phyloP scores from a whole-genome alignment of 2,888 invertebrate genomes.

The Aplocera efformata region DNA sequence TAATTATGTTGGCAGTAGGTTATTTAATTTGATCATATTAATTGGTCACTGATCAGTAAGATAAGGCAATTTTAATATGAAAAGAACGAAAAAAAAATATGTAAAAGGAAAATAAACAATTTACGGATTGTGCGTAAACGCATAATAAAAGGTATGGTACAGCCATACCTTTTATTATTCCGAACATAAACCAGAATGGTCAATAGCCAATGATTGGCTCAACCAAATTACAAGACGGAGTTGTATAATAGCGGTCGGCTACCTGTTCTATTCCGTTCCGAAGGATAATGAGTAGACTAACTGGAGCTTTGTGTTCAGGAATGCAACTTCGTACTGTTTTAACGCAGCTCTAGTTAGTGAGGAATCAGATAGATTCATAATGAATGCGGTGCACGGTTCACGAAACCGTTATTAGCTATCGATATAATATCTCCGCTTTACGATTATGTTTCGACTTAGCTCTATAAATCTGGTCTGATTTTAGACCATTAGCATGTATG shows the following conservation, averaged over 20 bases:
- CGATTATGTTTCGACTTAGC: too few species aligned
- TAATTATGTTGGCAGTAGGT: background rate
- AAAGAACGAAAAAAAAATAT: too few species aligned
- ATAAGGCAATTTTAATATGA: too few species aligned
- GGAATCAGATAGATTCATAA: too few species aligned
- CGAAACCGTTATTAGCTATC: too few species aligned
- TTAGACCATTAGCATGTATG: too few species aligned
- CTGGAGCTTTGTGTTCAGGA: conserved; percentile 54
- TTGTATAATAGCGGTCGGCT: conserved; percentile 38
- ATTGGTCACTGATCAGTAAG: conserved; percentile 4
- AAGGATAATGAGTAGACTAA: conserved; percentile 61
- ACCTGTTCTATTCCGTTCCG: conserved; percentile 44
- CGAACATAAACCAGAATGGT: conserved; percentile 20
- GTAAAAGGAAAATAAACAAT: too few species aligned
- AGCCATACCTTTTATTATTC: background rate
- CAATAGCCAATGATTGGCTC: conserved; percentile 42
- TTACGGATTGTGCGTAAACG: too few species aligned
- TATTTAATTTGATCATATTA: conserved; percentile 8
- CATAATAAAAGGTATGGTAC: too few species aligned
- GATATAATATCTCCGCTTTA: too few species aligned
- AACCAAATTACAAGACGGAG: conserved; percentile 49
- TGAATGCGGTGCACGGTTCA: too few species aligned
- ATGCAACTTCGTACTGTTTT: conserved; percentile 32
- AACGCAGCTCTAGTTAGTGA: background rate
- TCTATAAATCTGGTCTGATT: too few species aligned